Conservation (phyloP, 2,113 vertebrate genomes). For the Triplophysa rosa region DNA sequence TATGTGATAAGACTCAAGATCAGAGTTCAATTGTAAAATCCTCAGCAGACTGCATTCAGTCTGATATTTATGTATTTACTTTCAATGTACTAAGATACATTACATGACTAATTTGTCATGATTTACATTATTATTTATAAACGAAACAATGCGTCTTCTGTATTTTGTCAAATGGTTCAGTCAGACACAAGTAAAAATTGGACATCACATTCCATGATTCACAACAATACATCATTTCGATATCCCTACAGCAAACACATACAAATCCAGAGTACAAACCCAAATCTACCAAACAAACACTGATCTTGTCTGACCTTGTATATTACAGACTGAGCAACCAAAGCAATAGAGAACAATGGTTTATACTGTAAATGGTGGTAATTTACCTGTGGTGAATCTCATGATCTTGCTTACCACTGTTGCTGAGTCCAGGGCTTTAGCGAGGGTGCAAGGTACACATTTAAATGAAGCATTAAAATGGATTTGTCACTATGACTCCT, state of each 20-base stretch:
- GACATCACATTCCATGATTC: too few species aligned
- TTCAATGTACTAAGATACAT: too few species aligned
- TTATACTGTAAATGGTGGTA: not conserved
- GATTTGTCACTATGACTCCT: slow-evolving; percentile 34
- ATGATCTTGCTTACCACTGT: slow-evolving; percentile 43
- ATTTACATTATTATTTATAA: too few species aligned
- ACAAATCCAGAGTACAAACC: too few species aligned
- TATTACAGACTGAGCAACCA: not conserved
- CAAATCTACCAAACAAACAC: not conserved
- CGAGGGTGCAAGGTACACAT: slow-evolving; percentile 62
- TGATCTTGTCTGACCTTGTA: not conserved
- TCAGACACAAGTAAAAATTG: too few species aligned
- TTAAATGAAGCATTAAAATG: slow-evolving; percentile 49
- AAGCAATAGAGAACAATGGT: not conserved
- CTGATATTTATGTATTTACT: too few species aligned
- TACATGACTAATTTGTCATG: too few species aligned
- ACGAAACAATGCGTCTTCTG: too few species aligned
- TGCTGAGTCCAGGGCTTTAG: not conserved
- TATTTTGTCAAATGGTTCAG: too few species aligned
- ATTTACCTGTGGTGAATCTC: slow-evolving; percentile 62
- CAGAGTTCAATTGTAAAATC: slow-evolving; percentile 4
- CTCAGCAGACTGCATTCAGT: not conserved
- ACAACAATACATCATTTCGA: too few species aligned
- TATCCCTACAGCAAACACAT: too few species aligned
- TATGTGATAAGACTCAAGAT: slow-evolving; percentile 2